Conservation (phyloP, 2,797 vertebrate species). For the Bradypus variegatus region DNA sequence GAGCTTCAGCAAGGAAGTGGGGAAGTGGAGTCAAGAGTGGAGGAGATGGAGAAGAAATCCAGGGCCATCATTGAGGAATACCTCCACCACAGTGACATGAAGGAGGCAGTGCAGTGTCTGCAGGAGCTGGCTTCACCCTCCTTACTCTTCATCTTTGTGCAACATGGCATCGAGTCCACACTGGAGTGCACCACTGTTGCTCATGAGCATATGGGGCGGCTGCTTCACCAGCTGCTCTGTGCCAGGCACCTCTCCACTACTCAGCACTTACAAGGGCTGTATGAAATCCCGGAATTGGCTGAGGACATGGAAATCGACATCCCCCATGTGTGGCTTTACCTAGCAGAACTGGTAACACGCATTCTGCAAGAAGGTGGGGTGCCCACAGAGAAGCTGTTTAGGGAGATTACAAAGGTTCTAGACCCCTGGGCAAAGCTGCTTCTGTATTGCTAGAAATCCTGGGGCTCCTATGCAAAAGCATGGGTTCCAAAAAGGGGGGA, state of each 20-base stretch:
- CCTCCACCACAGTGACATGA: conserved; percentile 95
- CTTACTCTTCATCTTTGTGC: conserved; percentile 90
- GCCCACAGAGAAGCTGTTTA: conserved; percentile 90
- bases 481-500: conserved; percentile 92
- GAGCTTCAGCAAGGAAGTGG: too few species aligned
- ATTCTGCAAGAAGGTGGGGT: conserved; percentile 91
- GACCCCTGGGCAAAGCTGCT: conserved; percentile 85
- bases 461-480: conserved; percentile 88
- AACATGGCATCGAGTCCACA: conserved; percentile 88
- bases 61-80: conserved; percentile 96
- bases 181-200: conserved; percentile 93
- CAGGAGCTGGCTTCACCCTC: conserved; percentile 86
- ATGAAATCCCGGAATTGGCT: conserved; percentile 88
- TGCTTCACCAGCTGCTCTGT: conserved; percentile 87
- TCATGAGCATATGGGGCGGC: conserved; percentile 85
- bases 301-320: conserved; percentile 99
- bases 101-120: conserved; percentile 96
- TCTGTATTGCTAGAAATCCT: conserved; percentile 87
- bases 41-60: conserved; percentile 93
- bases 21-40: too few species aligned
- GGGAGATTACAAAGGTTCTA: conserved; percentile 91
- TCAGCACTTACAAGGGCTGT: conserved; percentile 94
- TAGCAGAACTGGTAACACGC: conserved; percentile 90
- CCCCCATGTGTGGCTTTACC: conserved; percentile 96
- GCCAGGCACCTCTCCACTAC: conserved; percentile 78